Evolutionary conservation across 1,140 invertebrate species (phyloP).

Genomic region (Euglossa dilemma): DNA sequence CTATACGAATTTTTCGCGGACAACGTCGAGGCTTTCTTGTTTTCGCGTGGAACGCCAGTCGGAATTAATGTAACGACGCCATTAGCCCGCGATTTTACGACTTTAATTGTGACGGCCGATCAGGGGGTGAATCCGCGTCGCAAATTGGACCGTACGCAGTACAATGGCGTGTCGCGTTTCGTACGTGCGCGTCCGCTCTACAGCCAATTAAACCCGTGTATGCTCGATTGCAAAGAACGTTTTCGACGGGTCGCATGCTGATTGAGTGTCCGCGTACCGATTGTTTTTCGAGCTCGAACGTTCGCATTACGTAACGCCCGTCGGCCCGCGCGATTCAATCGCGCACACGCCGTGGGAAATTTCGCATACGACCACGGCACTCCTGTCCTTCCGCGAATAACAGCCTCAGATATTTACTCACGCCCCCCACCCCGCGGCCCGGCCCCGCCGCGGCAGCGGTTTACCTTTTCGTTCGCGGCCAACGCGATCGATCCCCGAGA

Average conservation of each 20-base stretch:
- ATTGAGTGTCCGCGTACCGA: slow-evolving; percentile 40
- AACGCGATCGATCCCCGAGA: background rate
- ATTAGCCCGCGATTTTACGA: slow-evolving; percentile 69
- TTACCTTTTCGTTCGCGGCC: background rate
- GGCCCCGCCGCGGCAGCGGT: background rate
- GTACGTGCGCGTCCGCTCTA: slow-evolving; percentile 50
- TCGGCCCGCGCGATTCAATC: slow-evolving; percentile 26
- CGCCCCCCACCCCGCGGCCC: background rate
- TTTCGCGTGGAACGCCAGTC: background rate
- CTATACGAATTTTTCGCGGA: slow-evolving; percentile 1
- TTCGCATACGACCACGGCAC: slow-evolving; percentile 20
- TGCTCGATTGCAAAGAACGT: slow-evolving; percentile 53
- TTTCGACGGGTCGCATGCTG: slow-evolving; percentile 48
- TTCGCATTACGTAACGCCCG: slow-evolving; percentile 32
- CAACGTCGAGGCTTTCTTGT: background rate
- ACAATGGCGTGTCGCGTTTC: slow-evolving; percentile 49
- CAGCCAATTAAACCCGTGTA: slow-evolving; percentile 61
- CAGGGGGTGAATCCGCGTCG: slow-evolving; percentile 47
- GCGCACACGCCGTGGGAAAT: slow-evolving; percentile 35
- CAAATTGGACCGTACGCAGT: slow-evolving; percentile 62
- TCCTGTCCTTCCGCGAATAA: slow-evolving; percentile 11
- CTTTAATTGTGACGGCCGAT: slow-evolving; percentile 68
- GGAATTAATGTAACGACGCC: slow-evolving; percentile 69
- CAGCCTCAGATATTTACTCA: slow-evolving; percentile 13
- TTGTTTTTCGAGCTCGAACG: slow-evolving; percentile 36